A percentile compares a stretch with the other conserved stretches of the same genome.
Evolutionary conservation across 2,888 invertebrate species (phyloP).

Genomic region (Lobophora halterata): DNA sequence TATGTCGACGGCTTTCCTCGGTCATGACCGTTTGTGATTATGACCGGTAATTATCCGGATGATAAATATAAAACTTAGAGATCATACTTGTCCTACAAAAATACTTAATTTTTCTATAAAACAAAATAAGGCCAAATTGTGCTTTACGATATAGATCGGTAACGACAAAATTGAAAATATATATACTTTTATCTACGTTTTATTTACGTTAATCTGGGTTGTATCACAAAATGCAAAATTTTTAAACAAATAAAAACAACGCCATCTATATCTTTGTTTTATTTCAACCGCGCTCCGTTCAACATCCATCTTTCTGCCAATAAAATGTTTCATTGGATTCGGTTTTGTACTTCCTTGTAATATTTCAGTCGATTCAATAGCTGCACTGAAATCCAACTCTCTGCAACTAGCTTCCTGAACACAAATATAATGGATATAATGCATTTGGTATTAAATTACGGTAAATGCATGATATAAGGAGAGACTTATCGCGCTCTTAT

Average conservation of each 20-base stretch:
- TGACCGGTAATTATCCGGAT: conserved; percentile 47
- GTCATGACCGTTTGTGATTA: conserved; percentile 62
- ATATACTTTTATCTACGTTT: too few relatives aligned
- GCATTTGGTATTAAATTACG: conserved; percentile 49
- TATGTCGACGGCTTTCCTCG: conserved; percentile 60
- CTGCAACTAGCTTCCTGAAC: conserved; percentile 55
- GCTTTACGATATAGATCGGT: too few relatives aligned
- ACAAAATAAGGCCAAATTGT: too few relatives aligned
- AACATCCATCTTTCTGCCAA: conserved; percentile 37
- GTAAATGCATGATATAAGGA: conserved; percentile 29
- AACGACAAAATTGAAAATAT: too few relatives aligned
- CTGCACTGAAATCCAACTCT: conserved; percentile 30
- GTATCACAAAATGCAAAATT: too few relatives aligned
- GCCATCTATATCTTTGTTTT: too few relatives aligned
- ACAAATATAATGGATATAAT: conserved; percentile 57
- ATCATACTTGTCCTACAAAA: too few relatives aligned
- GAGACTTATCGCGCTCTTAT: too few relatives aligned
- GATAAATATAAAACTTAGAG: conserved; percentile 38
- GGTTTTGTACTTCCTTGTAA: conserved; percentile 30
- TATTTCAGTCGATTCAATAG: conserved; percentile 18
- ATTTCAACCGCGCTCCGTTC: conserved; percentile 3
- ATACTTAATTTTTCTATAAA: too few relatives aligned
- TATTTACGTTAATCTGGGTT: too few relatives aligned
- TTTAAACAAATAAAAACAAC: too few relatives aligned
- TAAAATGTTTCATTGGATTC: conserved; percentile 32